Evolutionary conservation across 2,888 invertebrate genomes (phyloP), one percentile per base, ranked within the genome.

Genomic region (Homarus gammarus): DNA sequence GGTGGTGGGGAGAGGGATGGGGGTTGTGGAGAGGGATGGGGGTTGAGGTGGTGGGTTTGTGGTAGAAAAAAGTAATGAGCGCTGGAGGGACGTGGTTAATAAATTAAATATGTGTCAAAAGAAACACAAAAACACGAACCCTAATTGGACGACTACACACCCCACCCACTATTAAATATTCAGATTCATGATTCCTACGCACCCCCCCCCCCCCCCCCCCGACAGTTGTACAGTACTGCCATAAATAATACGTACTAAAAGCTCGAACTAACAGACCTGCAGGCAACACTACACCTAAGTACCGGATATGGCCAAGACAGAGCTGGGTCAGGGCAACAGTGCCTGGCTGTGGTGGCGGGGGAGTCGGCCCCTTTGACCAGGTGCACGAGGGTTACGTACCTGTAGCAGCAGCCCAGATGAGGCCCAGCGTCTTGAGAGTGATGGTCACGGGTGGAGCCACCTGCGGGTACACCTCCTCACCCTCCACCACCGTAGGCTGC

Each of bases 401-500:
- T 88, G 56, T 82, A 33, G 56, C 64, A 61, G 75, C 75, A 36
- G 82, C 82, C 78, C 82, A 64, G 64, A 83, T 12, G 64, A 51
- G 64, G 33, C 44, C 82, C 70, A 88, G 51, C 12, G 64, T 84
- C 38, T 77, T 77, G 61, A 78, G 73, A n/a, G 77, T 27, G 88
- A 83, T 27, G 68, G 12, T 27, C 40, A 77, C 64, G 49, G 88
- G 88, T 51, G 88, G 82, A 33, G 88, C 75, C 83, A 88, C 68
- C 38, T 84, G 83, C 22, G 82, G 88, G 56, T 68, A 88, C 51
- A 88, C 83, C 27, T 78, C 88, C 70, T 88, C 77, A 2, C n/a
- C 73, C 10, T 78, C 78, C 10, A 31, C 33, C 1, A 40, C n/a
- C 36, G 33, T 56, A n/a, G 86, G 78, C 40, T 36, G 44, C 33